Evolutionary conservation across 2,113 vertebrate species (phyloP), one percentile per base, ranked within the genome.

Genomic region (Delphinapterus leucas): DNA sequence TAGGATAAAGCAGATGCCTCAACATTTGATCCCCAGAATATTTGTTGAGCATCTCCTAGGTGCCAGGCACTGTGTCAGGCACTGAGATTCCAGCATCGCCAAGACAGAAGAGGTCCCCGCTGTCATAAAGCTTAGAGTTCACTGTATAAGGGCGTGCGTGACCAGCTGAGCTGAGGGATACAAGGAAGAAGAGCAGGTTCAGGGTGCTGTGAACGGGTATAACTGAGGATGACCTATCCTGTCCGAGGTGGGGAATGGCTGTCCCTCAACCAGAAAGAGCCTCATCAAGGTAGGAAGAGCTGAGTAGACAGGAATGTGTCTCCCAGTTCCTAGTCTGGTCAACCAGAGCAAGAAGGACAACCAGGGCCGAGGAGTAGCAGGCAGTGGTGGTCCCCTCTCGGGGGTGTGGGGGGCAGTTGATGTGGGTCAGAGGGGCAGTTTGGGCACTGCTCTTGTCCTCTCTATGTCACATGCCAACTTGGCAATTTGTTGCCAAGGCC

Each of bases 1-100:
- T 25, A 67, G 33, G 89, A 87, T 74, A 80, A 93, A 85, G 71
- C 55, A 67, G 15, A 38, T 49, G 67, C 23, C 60, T 74, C 67
- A 84, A 71, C 10, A 88, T n/a, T 58, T 58, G 38, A 77, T 80
- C 41, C 55, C 61, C 68, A 23, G 14, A 63, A 55, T 23, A 60
- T 8, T 84, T 70, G 73, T 3, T 60, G 85, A 95, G 80, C 31
- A 68, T 76, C 61, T 94, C 33, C 25, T 88, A 68, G 38, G 84
- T n/a, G n/a, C 73, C 65, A 88, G 79, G 13, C 23, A 23, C 38
- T 28, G 63, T 38, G 31, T 80, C 55, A 21, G 90, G 33, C 28
- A 47, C 15, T 58, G 95, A 84, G 93, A 55, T 92, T 15, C 63
- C 8, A 96, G 58, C 83, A 60, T 28, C 25, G 41, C 31, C 6